Evolutionary conservation across 1,140 invertebrate genomes (phyloP).

Genomic region (Musca vetustissima): DNA sequence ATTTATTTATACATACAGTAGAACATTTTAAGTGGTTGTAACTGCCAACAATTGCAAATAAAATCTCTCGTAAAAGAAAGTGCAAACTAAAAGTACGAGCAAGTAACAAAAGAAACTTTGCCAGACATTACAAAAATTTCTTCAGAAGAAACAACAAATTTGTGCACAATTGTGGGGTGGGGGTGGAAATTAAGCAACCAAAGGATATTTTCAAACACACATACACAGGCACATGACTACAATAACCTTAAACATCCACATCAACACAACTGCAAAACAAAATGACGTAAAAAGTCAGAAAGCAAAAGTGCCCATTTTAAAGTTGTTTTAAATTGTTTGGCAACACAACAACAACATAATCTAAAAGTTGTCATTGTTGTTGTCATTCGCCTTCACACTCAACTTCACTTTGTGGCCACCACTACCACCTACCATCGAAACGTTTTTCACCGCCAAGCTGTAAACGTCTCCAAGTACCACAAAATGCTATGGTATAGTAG

Average conservation of each 20-base stretch:
- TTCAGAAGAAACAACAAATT: background rate
- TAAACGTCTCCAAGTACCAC: too few relatives aligned
- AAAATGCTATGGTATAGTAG: too few relatives aligned
- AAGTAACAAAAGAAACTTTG: constrained; percentile 28
- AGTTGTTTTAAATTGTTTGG: constrained; percentile 13
- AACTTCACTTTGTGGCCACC: background rate
- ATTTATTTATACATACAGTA: too few relatives aligned
- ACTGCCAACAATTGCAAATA: constrained; percentile 1
- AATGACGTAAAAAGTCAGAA: constrained; percentile 26
- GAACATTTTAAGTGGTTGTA: constrained; percentile 21
- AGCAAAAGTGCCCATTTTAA: constrained; percentile 30
- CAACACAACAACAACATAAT: constrained; percentile 3
- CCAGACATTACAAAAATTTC: constrained; percentile 21
- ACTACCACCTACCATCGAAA: too few relatives aligned
- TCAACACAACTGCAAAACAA: constrained; percentile 1
- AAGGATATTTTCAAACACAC: background rate
- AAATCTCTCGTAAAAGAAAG: background rate
- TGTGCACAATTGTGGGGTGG: background rate
- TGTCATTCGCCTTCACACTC: background rate
- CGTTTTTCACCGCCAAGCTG: too few relatives aligned
- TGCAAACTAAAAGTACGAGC: background rate
- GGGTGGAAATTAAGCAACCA: background rate
- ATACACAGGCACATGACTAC: too few relatives aligned
- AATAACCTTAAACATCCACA: background rate
- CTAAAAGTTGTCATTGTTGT: background rate